Base-by-base conservation (phyloP, 2,888 invertebrate species). In the Melanostoma mellinum region DNA sequence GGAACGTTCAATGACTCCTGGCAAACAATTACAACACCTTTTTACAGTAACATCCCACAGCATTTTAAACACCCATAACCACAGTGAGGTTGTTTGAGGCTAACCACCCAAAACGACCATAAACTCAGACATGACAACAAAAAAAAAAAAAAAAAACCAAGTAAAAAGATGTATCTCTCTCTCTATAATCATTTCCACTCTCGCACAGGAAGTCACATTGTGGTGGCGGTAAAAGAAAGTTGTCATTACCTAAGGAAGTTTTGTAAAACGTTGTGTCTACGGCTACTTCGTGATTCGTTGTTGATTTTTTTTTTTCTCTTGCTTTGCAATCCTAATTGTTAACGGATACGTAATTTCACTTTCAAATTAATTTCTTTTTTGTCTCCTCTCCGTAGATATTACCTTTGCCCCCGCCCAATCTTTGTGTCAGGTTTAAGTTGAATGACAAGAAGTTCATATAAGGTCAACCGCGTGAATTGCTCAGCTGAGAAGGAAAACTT, bases 331-430 rank as follows among this genome's bases (percentile, higher is more conserved):
- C 67, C 53, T 75, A 84, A 84, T 84, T 84, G 74, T 71, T 84
- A 78, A 75, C 67, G 75, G 67, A 84, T 67, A 84, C 74, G 78
- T 84, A 78, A 84, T 84, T 84, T 84, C 84, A 84, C 84, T 84
- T 84, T 84, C 74, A 84, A 84, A 82, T 77, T 73, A 74, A 60
- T 84, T 74, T 69, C 74, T 56, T 42, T 38, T 67, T 67, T 67
- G 42, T 44, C 35, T 33, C 35, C 32, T 20, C 9, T 6, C 6
- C 0, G 10, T 5, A 9, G 6, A 6, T 4, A 8, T 48, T 67
- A 50, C 44, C 42, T 53, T 67, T 67, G 53, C n/a, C 35, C 67
- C 36, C 8, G 20, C 20, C 33, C 4, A 9, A 32, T 6, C 30
- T n/a, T 3, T 33, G 33, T n/a, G 9, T n/a, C 42, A 6, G 3